These are phyloP conservation scores for Chamaetylas fuelleborni DNA, from an alignment of 2,113 vertebrate species.

Conservation along the genomic window DNA sequence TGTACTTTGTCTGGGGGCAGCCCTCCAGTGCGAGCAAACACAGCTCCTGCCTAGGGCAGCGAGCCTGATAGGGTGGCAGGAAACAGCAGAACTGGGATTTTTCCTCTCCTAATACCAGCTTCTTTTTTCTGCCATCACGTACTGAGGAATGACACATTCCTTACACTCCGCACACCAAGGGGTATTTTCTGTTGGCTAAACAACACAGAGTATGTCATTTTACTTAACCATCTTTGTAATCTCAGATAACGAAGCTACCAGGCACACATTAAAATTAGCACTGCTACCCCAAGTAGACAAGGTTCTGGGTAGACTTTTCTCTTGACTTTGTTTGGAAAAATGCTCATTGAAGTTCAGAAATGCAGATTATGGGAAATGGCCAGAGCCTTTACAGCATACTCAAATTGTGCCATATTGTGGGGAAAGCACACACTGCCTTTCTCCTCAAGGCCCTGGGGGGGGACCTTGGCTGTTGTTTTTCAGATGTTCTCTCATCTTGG, in stretches of 20 bases:
- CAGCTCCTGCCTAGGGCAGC: constrained; percentile 44
- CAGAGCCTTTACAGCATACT: background rate
- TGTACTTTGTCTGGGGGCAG: constrained; percentile 42
- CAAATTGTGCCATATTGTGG: background rate
- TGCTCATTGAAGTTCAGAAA: constrained; percentile 33
- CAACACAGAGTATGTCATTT: constrained; percentile 28
- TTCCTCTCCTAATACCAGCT: constrained; percentile 34
- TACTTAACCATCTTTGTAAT: constrained; percentile 24
- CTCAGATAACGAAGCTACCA: constrained; percentile 47
- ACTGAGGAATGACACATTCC: constrained; percentile 43
- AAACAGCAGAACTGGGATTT: constrained; percentile 49
- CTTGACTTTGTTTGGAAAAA: constrained; percentile 35
- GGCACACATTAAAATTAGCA: constrained; percentile 47
- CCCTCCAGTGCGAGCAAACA: constrained; percentile 13
- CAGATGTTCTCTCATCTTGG: background rate
- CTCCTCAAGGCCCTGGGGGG: background rate
- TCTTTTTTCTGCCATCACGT: constrained; percentile 20
- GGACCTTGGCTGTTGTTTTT: background rate
- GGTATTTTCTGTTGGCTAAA: constrained; percentile 61
- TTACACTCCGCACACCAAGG: constrained; percentile 40
- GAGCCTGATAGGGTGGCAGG: constrained; percentile 32
- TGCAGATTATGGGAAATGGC: background rate
- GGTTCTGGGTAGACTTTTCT: constrained; percentile 31
- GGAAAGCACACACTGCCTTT: background rate
- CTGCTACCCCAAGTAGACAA: background rate